These are phyloP conservation scores for Galaxea fascicularis DNA, from an alignment of 92 coral and sea anemone species.

Conservation along the genomic window DNA sequence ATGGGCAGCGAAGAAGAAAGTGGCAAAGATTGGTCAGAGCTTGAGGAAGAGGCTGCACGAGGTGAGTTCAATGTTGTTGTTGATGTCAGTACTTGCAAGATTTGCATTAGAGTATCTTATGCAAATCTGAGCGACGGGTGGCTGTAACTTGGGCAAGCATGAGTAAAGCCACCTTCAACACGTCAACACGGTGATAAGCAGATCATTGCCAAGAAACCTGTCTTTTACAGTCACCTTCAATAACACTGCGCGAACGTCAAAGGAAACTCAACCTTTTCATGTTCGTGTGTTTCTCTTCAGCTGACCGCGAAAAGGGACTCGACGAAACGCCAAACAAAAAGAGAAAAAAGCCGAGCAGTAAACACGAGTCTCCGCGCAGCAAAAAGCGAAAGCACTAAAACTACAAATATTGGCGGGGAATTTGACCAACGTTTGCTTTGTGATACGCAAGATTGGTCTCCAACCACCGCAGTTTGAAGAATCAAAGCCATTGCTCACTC, in stretches of 20 bases:
- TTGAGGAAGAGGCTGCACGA: slow-evolving; percentile 94
- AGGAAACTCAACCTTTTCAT: neutral
- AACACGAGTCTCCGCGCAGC: slow-evolving; percentile 64
- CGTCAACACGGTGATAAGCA: too few relatives aligned
- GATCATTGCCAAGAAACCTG: too few relatives aligned
- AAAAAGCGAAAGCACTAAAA: slow-evolving; percentile 36
- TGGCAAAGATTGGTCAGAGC: slow-evolving; percentile 99
- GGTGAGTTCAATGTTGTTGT: slow-evolving; percentile 46
- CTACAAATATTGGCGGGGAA: neutral
- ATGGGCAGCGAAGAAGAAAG: slow-evolving; percentile 99
- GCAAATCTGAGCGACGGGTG: neutral
- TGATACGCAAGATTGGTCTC: neutral
- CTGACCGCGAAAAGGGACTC: slow-evolving; percentile 72
- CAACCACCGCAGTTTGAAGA: too few relatives aligned
- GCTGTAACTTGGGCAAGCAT: too few relatives aligned
- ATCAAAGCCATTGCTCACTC: too few relatives aligned
- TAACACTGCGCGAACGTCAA: too few relatives aligned
- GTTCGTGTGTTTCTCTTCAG: slow-evolving; percentile 32
- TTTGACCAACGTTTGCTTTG: neutral
- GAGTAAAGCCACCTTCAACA: neutral
- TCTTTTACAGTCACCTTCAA: too few relatives aligned
- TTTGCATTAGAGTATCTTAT: neutral
- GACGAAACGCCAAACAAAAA: slow-evolving; percentile 60
- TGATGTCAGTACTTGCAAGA: neutral
- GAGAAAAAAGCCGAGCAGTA: slow-evolving; percentile 67